Base-by-base conservation (phyloP, 2,113 vertebrate genomes). In the Microcebus lehilahytsara region DNA sequence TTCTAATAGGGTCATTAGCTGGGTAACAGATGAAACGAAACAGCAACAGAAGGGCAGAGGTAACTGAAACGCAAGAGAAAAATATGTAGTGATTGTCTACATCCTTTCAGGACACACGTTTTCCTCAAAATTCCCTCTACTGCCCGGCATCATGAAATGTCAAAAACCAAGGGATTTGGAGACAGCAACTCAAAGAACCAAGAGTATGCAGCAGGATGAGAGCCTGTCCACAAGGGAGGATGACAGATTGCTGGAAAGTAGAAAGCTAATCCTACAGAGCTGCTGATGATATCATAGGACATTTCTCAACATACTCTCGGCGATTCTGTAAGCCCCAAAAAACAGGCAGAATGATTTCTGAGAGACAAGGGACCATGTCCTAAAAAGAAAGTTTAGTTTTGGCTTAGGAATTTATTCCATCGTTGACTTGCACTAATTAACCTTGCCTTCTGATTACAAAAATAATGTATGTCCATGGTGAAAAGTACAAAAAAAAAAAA, bases 1-100 rank as follows among this genome's bases (percentile, higher is more conserved):
- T 58, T 88, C 86, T 95, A 80, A 74, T 46, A 94, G 96, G 81
- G 62, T 86, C 83, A 78, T 96, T 94, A 86, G 51, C 81, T 83
- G 72, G 81, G 60, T 87, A 79, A 87, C 93, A 93, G 64, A 81
- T 87, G 93, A 97, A 89, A 80, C 1, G 0, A 40, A 89, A 79
- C 49, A 71, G 89, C 0, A 1, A 83, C 83, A 83, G 94, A 95
- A 91, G 71, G 89, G 25, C 67, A 92, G 77, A 93, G 56, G 64
- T 78, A 96, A 64, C 58, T 7, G 62, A 78, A 80, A 49, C 20
- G 30, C 3, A 16, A 90, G 67, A 67, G 60, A 84, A 85, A 95
- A 92, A 92, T 25, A 49, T 79, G 17, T 4, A 25, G 14, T 8
- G 23, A 66, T 75, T 64, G 77, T 66, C 69, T 46, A 17, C 25